Percentiles rank a stretch among this genome's conserved stretches.
phyloP scores from a whole-genome alignment of 2,113 vertebrate species.

The Percopsis transmontana region DNA sequence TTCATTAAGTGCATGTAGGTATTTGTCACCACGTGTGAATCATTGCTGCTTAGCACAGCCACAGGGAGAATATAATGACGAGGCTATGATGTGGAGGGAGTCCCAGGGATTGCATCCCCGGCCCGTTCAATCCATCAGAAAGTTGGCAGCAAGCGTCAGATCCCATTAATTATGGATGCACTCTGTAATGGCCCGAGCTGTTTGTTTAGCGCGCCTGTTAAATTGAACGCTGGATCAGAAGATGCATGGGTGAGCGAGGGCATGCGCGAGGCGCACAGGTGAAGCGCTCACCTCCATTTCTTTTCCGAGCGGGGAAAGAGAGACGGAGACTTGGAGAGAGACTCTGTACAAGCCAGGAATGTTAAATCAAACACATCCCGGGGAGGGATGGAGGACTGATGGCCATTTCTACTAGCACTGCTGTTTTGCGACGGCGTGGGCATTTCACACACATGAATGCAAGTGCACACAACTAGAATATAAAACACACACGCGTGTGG shows the following conservation, averaged over 20 bases:
- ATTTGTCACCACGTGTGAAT: no score
- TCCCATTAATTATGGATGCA: slow-evolving; percentile 69
- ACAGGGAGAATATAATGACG: slow-evolving; percentile 1
- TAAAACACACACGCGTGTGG: slow-evolving; percentile 6
- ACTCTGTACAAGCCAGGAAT: slow-evolving; percentile 16
- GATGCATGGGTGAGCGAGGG: slow-evolving; percentile 44
- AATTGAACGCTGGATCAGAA: slow-evolving; percentile 43
- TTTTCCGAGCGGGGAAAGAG: not conserved
- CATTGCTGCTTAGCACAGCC: no score
- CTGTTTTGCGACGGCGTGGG: not conserved
- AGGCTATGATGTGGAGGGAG: slow-evolving; percentile 11
- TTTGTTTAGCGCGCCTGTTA: slow-evolving; percentile 55
- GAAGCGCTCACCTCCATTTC: slow-evolving; percentile 20
- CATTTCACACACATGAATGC: not conserved
- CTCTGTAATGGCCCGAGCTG: slow-evolving; percentile 42
- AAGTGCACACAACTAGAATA: not conserved
- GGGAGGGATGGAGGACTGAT: slow-evolving; percentile 12
- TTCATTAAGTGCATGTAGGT: not conserved
- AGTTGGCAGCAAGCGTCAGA: slow-evolving; percentile 49
- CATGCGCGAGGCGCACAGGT: slow-evolving; percentile 48
- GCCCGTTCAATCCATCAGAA: slow-evolving; percentile 46
- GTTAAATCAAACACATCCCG: slow-evolving; percentile 62
- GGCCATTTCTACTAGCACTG: slow-evolving; percentile 15
- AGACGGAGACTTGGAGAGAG: not conserved
- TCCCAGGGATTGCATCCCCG: slow-evolving; percentile 24